Conservation (phyloP, 2,113 vertebrate genomes). For the Loxodonta africana region DNA sequence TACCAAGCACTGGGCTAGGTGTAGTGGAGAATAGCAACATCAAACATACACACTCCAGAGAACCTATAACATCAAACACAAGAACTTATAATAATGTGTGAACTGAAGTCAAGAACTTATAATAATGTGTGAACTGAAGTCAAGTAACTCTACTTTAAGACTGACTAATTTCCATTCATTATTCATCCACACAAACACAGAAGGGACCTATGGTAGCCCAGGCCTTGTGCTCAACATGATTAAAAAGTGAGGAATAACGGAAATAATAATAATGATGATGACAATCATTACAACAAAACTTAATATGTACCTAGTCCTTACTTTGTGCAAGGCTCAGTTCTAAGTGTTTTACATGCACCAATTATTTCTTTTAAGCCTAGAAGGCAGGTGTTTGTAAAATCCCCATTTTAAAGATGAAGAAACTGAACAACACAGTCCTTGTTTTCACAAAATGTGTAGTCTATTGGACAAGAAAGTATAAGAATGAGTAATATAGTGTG, state of each 20-base stretch:
- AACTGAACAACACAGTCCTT: background rate
- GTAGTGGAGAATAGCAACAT: background rate
- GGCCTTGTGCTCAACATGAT: background rate
- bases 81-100: accelerated
- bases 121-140: accelerated
- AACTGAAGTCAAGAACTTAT: background rate
- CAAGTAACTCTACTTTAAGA: background rate
- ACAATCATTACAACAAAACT: too few relatives aligned
- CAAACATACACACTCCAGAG: background rate
- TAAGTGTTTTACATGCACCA: background rate
- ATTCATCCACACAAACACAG: background rate
- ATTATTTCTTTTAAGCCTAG: background rate
- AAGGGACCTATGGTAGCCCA: too few relatives aligned
- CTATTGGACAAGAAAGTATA: background rate
- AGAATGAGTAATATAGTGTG: background rate
- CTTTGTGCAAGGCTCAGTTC: too few relatives aligned
- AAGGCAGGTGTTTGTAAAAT: background rate
- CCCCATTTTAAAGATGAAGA: background rate
- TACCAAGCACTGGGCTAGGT: too few relatives aligned
- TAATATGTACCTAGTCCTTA: background rate
- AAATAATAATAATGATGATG: background rate
- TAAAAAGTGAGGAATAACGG: background rate
- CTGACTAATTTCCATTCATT: background rate
- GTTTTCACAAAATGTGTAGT: background rate
- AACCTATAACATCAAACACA: too few relatives aligned